Evolutionary conservation across 64 coral and sea anemone species (phyloP).

Genomic region (Montipora foliosa): DNA sequence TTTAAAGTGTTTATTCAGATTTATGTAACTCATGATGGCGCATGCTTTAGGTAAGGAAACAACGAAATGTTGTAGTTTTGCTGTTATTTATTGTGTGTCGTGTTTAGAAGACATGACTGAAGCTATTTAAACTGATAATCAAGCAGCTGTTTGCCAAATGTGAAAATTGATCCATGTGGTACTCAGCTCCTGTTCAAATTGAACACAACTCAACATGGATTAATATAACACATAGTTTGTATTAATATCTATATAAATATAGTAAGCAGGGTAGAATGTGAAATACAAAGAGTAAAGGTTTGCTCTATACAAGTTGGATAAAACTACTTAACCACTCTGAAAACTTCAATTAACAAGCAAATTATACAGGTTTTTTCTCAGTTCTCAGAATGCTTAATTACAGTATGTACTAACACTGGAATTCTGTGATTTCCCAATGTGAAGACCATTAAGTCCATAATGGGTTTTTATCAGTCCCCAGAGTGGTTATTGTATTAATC

Average conservation of each 20-base stretch:
- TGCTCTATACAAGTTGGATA: background rate
- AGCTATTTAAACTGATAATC: background rate
- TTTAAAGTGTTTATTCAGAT: conserved; percentile 16
- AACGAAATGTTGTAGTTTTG: background rate
- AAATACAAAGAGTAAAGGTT: no score
- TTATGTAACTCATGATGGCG: background rate
- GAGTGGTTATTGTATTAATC: no score
- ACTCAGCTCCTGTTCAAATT: background rate
- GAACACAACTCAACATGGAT: background rate
- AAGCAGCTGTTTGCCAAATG: background rate
- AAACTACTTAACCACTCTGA: no score
- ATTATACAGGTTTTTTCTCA: no score
- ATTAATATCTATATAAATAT: background rate
- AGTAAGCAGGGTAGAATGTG: background rate
- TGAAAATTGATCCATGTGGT: background rate
- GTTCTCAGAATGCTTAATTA: no score
- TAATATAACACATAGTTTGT: background rate
- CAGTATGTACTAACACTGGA: background rate
- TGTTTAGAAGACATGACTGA: background rate
- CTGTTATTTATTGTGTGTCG: background rate
- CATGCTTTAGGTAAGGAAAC: background rate
- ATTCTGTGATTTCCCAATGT: background rate
- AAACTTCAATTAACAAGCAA: background rate
- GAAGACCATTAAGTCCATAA: no score
- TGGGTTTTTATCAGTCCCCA: no score